Base-by-base conservation (phyloP, 2,113 vertebrate genomes). In the Pangasianodon gigas region DNA sequence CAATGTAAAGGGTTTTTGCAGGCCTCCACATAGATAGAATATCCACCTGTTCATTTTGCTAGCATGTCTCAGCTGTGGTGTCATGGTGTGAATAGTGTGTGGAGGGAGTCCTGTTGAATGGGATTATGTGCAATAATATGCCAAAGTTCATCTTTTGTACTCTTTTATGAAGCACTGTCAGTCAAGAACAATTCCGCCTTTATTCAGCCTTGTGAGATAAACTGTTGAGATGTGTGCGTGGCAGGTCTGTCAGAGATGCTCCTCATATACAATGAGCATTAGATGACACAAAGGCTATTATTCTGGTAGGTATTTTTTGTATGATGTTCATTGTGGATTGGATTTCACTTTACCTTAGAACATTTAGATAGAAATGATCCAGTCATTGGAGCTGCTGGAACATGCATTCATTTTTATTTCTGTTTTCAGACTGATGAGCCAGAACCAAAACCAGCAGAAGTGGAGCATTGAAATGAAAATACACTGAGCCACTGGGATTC, bases 91-190 rank as follows among this genome's bases (percentile, higher is more conserved):
- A 92, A 90, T 90, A 87, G 88, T 48, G 56, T 79, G 58, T 77
- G 74, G 77, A 90, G 58, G 60, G 84, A 89, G 54, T 80, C 83
- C 75, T 90, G 84, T 75, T 87, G 85, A 90, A 88, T 90, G 62
- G 89, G 89, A 90, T 92, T 92, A 92, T 89, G 81, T 41, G n/a
- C 89, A 87, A 85, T 90, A 88, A 92, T 90, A 92, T 90, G 91
- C 87, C 89, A 89, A 90, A 89, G 88, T 92, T 87, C 88, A 90
- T 92, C 85, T 88, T 90, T 92, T 92, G 91, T 92, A 85, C 58
- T 89, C 85, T 88, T 86, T 88, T 60, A 89, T 89, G 88, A 89
- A 84, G 84, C 71, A 54, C 81, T 92, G 89, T 92, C 91, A 92
- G 85, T 90, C 60, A 51, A 41, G 85, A 92, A 90, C 87, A 90